Base-by-base conservation (phyloP, 1,140 invertebrate species). In the Polyergus mexicanus region DNA sequence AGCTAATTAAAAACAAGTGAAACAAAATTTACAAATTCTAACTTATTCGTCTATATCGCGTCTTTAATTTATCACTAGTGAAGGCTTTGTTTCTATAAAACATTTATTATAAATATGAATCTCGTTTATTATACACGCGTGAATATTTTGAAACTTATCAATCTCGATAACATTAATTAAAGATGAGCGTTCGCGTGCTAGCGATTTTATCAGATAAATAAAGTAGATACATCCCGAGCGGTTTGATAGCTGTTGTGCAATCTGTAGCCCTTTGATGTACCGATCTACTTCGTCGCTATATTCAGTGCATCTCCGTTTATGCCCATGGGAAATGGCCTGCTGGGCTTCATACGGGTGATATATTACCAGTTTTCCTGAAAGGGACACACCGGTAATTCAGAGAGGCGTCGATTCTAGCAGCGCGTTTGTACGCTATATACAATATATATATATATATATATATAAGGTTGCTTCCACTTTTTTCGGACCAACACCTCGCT, bases 351-450 rank as follows among this genome's bases (percentile, higher is more conserved):
- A 81, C 68, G 68, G 78, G 11, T 83, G 78, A 83, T 54, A 60
- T 72, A 83, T 83, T 74, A 74, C 41, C 63, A 83, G 78, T 83
- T 74, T 83, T 83, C 68, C 54, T 72, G 68, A 83, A 72, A 83
- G 68, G 38, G 41, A 28, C 19, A 51, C 35, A 54, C 38, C 13
- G 38, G 25, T 41, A 56, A 66, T 68, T 11, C 22, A 28, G 65
- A 80, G 41, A 56, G 16, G 77, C 63, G 35, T 56, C 16, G 77
- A 76, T 63, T 63, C 3, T 19, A 63, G 63, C 62, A 7, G 35
- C n/a, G 35, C 41, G 51, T 28, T 66, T 65, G n/a, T 35, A 25
- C 25, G 11, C 28, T 32, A 16, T 76, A 78, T 25, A 54, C 66
- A 38, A n/a, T 41, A 69, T 1, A 32, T 1, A 41, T 41, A 41